Evolutionary conservation across 2,888 invertebrate species (phyloP).

Genomic region (Drosophila dives): DNA sequence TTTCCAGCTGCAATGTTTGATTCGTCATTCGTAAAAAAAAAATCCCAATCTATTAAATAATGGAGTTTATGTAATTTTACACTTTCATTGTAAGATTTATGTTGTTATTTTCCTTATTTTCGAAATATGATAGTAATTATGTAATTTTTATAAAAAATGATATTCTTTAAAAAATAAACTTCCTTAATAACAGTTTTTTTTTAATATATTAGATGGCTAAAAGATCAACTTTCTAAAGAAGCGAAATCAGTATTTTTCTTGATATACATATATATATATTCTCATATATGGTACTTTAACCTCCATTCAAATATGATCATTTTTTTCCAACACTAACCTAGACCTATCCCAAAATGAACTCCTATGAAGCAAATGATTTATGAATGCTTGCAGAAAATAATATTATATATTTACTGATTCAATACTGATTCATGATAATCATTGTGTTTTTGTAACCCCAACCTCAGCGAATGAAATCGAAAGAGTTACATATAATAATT

Average conservation of each 20-base stretch:
- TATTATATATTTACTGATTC: not conserved
- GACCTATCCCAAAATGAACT: not conserved
- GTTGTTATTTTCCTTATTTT: not conserved
- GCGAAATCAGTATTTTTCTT: not conserved
- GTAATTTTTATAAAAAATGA: not conserved
- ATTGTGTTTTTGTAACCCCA: constrained; percentile 1
- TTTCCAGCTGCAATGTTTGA: not conserved
- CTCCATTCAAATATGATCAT: not conserved
- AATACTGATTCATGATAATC: not conserved
- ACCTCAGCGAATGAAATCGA: constrained; percentile 28
- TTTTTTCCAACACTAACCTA: not conserved
- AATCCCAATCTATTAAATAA: not conserved
- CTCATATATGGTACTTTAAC: not conserved
- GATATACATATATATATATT: not conserved
- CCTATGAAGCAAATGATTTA: not conserved
- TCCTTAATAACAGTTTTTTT: not conserved
- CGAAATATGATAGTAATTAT: too few species aligned
- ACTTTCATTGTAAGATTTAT: not conserved
- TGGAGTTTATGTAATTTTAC: not conserved
- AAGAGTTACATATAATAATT: constrained; percentile 15
- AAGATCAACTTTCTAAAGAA: not conserved
- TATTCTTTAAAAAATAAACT: not conserved
- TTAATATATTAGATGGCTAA: not conserved
- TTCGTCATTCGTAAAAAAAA: not conserved
- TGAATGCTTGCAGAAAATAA: not conserved